Percentiles rank a stretch among this genome's conserved stretches.
Conservation (phyloP, 2,888 invertebrate species). For the Parthenolecanium corni region DNA sequence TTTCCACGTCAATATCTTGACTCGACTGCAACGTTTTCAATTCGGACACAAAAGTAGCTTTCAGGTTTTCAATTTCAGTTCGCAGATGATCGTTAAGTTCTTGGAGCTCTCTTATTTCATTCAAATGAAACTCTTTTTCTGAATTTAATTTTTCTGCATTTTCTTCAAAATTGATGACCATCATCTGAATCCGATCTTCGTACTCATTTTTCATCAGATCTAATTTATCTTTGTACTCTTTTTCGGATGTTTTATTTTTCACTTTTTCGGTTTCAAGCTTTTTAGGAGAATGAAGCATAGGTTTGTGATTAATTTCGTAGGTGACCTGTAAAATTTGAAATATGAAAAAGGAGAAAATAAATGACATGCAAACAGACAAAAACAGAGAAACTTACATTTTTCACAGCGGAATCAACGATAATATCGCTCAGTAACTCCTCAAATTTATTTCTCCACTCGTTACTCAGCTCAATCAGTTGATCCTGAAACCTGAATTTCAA, state of each 20-base stretch:
- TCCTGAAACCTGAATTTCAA: constrained; percentile 2
- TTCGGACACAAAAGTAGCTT: background rate
- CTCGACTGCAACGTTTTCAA: background rate
- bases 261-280: background rate
- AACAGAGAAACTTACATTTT: constrained; percentile 5
- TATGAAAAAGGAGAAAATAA: background rate
- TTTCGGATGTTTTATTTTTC: background rate
- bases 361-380: background rate
- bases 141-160: background rate
- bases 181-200: background rate
- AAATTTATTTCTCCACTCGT: constrained; percentile 15
- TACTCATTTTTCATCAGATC: background rate
- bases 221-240: constrained; percentile 1
- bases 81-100: background rate
- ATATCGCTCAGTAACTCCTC: constrained; percentile 14
- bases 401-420: constrained; percentile 6
- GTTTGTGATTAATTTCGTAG: constrained; percentile 1
- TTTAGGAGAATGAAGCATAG: background rate
- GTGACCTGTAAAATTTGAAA: constrained; percentile 1
- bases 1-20: constrained; percentile 10
- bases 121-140: background rate
- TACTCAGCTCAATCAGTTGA: background rate
- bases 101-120: constrained; percentile 8
- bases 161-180: background rate
- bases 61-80: background rate